Conservation (phyloP, 2,797 vertebrate genomes). For the Alcedo quadribrachys region DNA sequence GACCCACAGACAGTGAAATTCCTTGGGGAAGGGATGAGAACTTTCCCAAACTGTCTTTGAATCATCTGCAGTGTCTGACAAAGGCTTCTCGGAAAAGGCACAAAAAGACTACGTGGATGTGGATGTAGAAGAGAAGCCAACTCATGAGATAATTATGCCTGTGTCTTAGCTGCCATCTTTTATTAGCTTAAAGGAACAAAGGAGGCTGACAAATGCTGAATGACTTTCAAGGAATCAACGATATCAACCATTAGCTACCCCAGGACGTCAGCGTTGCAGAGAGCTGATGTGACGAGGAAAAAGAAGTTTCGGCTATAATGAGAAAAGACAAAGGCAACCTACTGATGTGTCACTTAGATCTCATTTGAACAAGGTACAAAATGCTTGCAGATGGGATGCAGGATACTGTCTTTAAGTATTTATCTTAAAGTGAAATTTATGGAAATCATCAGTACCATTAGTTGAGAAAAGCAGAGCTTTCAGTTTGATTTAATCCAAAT, state of each 20-base stretch:
- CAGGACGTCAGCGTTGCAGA: neutral
- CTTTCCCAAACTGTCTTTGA: neutral
- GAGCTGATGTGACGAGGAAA: neutral
- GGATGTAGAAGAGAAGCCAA: neutral
- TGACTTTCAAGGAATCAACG: slow-evolving; percentile 17
- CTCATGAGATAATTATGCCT: neutral
- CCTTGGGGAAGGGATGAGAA: neutral
- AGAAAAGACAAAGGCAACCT: neutral
- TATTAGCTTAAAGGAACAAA: slow-evolving; percentile 24
- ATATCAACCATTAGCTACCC: neutral
- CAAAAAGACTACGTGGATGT: neutral
- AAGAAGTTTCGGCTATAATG: neutral
- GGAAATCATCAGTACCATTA: neutral
- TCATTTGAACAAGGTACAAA: slow-evolving; percentile 1
- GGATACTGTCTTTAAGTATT: neutral
- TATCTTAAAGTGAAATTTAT: neutral
- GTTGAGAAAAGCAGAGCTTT: neutral
- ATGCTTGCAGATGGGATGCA: neutral
- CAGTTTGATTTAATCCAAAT: neutral
- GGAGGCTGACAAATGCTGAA: neutral
- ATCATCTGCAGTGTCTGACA: neutral
- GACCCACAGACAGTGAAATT: neutral
- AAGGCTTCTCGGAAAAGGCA: slow-evolving; percentile 3
- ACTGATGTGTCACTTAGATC: neutral
- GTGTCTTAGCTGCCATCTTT: neutral